Base-by-base conservation (phyloP, 2,113 vertebrate genomes). In the Cryptoleucopteryx plumbea region DNA sequence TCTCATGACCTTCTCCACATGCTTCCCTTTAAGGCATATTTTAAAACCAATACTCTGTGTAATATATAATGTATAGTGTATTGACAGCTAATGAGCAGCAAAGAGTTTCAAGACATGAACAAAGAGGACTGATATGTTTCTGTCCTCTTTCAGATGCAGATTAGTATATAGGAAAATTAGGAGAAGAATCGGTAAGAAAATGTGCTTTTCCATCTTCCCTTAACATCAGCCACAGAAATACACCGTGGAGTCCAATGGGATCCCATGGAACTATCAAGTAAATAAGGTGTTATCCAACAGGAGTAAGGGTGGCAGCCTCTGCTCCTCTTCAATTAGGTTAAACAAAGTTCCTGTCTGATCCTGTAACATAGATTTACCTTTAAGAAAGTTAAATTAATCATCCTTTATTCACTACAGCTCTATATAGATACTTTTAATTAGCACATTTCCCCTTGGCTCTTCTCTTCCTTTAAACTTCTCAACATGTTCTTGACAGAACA, bases 401-500 rank as follows among this genome's bases (percentile, higher is more conserved):
- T 83, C 62, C 63, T 90, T 74, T 92, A 82, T 83, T 83, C 79
- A 82, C 52, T 90, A 82, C 40, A 88, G 32, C 47, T 86, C 79
- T 65, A 52, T 82, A 94, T 82, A 92, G 86, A 86, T 93, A 88
- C 82, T 94, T 94, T 92, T 96, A 95, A 96, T 96, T 96, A 95
- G 72, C 82, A 82, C 18, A 2, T 89, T 97, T 95, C 72, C 77
- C 80, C 77, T 94, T 94, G 89, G 85, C 94, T 97, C 72, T 90
- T 65, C 84, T 96, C 61, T 85, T 94, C 91, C 88, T 94, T 95
- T 86, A 91, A 93, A 88, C 83, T 97, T 97, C 96, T 90, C 70
- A 72, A 71, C 80, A 32, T 94, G 93, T 92, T 97, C 96, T 96
- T 97, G 97, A 94, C 21, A 22, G 94, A 96, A 96, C 95, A 97